Conservation (phyloP, 2,113 vertebrate genomes). For the Benitochromis conjunctus region DNA sequence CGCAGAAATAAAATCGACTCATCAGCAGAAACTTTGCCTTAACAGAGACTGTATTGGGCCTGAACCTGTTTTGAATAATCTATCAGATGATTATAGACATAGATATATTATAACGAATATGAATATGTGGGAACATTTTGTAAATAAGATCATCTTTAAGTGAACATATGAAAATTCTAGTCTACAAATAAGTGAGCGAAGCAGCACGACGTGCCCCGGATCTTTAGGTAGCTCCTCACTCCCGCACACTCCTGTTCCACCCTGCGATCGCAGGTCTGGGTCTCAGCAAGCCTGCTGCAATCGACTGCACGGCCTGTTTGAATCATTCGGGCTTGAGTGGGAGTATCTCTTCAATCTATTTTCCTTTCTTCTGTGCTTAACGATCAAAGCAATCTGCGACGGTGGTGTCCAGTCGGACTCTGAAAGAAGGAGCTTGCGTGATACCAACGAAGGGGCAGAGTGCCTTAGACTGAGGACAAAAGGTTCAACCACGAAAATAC, state of each 20-base stretch:
- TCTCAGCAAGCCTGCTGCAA: neutral
- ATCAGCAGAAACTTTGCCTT: conserved; percentile 94
- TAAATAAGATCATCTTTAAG: conserved; percentile 89
- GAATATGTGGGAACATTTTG: conserved; percentile 73
- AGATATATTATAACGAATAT: conserved; percentile 68
- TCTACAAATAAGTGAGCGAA: neutral
- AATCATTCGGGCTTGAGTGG: neutral
- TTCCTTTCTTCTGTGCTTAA: conserved; percentile 29
- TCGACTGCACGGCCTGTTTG: neutral
- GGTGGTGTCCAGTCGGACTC: conserved; percentile 4
- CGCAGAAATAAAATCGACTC: conserved; percentile 60
- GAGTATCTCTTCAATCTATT: conserved; percentile 4
- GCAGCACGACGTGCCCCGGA: neutral
- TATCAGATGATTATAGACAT: conserved; percentile 56
- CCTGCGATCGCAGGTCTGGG: neutral
- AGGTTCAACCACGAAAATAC: conserved; percentile 1
- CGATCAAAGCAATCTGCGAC: conserved; percentile 30
- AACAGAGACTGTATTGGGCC: conserved; percentile 87
- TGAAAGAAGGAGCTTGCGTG: neutral
- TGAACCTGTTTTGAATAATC: conserved; percentile 82
- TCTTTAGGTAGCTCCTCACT: neutral
- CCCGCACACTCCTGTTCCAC: neutral
- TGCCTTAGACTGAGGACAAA: conserved; percentile 70
- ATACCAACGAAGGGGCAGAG: conserved; percentile 52
- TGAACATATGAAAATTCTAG: conserved; percentile 73